Evolutionary conservation across 2,797 vertebrate species (phyloP).

Genomic region (Pogonophryne albipinna): DNA sequence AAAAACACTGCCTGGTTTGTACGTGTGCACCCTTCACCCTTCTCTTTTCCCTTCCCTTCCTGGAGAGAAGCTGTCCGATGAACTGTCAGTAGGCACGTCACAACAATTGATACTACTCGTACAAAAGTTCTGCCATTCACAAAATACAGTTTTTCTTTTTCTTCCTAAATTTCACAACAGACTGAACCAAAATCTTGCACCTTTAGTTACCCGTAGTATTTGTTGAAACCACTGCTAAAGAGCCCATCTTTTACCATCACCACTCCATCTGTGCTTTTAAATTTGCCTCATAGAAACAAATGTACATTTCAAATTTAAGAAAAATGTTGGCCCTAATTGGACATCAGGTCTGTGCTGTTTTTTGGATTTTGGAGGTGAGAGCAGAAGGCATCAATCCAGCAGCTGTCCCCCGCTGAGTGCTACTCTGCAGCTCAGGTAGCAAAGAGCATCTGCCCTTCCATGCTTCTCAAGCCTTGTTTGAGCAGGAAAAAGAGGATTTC

Average conservation of each 20-base stretch:
- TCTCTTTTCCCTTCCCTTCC: no score
- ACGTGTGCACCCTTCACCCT: no score
- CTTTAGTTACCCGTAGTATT: no score
- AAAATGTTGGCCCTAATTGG: constrained; percentile 29
- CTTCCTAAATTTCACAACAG: no score
- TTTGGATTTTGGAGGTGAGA: constrained; percentile 23
- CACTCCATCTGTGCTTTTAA: constrained; percentile 10
- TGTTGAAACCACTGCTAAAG: neutral
- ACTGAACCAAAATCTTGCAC: no score
- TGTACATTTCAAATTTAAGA: constrained; percentile 40
- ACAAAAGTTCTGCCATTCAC: neutral
- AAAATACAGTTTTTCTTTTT: no score
- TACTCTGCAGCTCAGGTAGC: constrained; percentile 20
- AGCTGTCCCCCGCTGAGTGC: constrained; percentile 26
- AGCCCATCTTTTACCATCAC: constrained; percentile 2
- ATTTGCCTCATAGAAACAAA: constrained; percentile 9
- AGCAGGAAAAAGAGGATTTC: constrained; percentile 3
- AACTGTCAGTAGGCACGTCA: no score
- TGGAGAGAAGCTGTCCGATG: no score
- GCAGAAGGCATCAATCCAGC: constrained; percentile 19
- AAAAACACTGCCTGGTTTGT: no score
- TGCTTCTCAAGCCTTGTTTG: constrained; percentile 19
- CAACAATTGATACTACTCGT: neutral
- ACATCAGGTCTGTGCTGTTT: neutral
- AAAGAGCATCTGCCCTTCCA: constrained; percentile 8